Evolutionary conservation across 2,797 vertebrate species (phyloP).

Genomic region (Mastacembelus armatus): DNA sequence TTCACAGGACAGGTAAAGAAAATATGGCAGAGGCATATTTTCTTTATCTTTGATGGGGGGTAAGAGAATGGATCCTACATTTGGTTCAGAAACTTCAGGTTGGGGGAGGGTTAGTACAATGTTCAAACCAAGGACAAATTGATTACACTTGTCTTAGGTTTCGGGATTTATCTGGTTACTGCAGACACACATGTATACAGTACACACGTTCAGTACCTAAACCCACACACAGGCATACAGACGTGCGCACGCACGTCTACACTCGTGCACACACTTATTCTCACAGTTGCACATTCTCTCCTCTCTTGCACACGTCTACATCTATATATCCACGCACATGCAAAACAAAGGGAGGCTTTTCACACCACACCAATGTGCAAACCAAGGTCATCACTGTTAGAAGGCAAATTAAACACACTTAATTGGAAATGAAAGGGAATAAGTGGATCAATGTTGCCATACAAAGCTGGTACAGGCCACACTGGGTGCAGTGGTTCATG

Average conservation of each 20-base stretch:
- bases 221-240: conserved; percentile 21
- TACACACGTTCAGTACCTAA: conserved; percentile 56
- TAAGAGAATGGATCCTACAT: conserved; percentile 87
- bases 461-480: conserved; percentile 65
- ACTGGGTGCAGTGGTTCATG: conserved; percentile 62
- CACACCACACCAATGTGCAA: conserved; percentile 87
- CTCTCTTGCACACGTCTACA: conserved; percentile 64
- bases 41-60: conserved; percentile 90
- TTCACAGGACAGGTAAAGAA: conserved; percentile 89
- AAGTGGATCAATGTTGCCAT: conserved; percentile 72
- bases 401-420: conserved; percentile 76
- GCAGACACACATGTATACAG: conserved; percentile 83
- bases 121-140: conserved; percentile 89
- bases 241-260: conserved; percentile 20
- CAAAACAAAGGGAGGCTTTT: conserved; percentile 80
- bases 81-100: conserved; percentile 83
- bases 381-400: conserved; percentile 80
- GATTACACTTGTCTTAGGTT: conserved; percentile 86
- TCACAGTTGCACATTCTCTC: conserved; percentile 43
- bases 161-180: conserved; percentile 80
- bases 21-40: conserved; percentile 87
- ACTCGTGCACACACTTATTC: not conserved
- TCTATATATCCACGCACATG: conserved; percentile 77
- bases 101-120: conserved; percentile 86
- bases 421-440: conserved; percentile 75